Conservation (phyloP, 2,888 invertebrate species). For the Drosophila austrosaltans region DNA sequence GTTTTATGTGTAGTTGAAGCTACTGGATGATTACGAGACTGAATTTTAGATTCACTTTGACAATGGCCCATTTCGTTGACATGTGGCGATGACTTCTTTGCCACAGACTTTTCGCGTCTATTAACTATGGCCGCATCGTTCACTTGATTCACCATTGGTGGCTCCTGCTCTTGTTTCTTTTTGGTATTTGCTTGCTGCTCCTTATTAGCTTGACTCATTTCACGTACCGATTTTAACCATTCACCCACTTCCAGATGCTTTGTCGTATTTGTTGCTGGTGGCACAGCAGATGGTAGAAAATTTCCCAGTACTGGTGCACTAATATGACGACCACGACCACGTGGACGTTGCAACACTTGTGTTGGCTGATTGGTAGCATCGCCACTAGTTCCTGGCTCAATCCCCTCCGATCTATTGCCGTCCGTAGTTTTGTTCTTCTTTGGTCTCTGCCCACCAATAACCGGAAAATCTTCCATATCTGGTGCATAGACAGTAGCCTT, state of each 20-base stretch:
- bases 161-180: not conserved
- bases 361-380: not conserved
- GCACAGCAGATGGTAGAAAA: constrained; percentile 17
- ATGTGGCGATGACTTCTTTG: no score
- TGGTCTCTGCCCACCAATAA: constrained; percentile 31
- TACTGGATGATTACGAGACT: not conserved
- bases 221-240: constrained; percentile 51
- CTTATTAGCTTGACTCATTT: not conserved
- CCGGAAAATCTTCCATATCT: constrained; percentile 42
- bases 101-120: no score
- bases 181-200: not conserved
- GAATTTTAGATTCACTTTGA: not conserved
- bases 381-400: not conserved
- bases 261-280: not conserved
- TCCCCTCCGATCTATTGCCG: not conserved
- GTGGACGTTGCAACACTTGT: not conserved
- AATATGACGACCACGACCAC: not conserved
- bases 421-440: constrained; percentile 32
- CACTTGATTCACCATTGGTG: not conserved
- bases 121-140: not conserved
- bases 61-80: not conserved
- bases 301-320: constrained; percentile 18
- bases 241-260: constrained; percentile 35
- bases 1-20: not conserved
- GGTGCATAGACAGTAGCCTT: not conserved